Percentiles rank a stretch among this genome's conserved stretches.
Evolutionary conservation across 2,113 vertebrate genomes (phyloP).

Genomic region (Pollimyrus isidori): DNA sequence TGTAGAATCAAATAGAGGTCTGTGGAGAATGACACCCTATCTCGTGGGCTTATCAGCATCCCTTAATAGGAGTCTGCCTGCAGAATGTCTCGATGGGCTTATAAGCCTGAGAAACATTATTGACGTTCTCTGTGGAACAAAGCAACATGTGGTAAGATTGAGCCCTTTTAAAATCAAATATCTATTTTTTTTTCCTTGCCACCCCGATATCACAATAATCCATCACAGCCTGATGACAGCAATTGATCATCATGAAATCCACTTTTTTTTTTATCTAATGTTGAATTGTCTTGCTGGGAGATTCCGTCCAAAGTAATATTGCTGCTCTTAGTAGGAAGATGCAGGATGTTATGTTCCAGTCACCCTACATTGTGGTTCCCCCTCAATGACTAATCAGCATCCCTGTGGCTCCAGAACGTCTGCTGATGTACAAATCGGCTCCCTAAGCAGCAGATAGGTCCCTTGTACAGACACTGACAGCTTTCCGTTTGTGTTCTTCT

Average conservation of each 20-base stretch:
- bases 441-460: background rate
- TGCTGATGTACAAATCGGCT: background rate
- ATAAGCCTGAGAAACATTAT: background rate
- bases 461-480: background rate
- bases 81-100: background rate
- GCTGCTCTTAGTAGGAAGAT: background rate
- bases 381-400: background rate
- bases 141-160: background rate
- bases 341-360: background rate
- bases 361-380: background rate
- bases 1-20: conserved; percentile 3
- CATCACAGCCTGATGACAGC: background rate
- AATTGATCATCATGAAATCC: background rate
- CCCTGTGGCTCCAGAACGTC: background rate
- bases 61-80: background rate
- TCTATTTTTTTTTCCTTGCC: background rate
- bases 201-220: background rate
- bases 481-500: background rate
- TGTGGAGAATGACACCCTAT: background rate
- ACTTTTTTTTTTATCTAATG: background rate
- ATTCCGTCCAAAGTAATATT: background rate
- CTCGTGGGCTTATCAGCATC: background rate
- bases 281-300: background rate
- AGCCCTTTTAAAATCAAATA: background rate
- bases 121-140: background rate